Percentiles rank a stretch among this genome's conserved stretches.
phyloP scores from a whole-genome alignment of 1,140 invertebrate genomes.

The Latrodectus geometricus region DNA sequence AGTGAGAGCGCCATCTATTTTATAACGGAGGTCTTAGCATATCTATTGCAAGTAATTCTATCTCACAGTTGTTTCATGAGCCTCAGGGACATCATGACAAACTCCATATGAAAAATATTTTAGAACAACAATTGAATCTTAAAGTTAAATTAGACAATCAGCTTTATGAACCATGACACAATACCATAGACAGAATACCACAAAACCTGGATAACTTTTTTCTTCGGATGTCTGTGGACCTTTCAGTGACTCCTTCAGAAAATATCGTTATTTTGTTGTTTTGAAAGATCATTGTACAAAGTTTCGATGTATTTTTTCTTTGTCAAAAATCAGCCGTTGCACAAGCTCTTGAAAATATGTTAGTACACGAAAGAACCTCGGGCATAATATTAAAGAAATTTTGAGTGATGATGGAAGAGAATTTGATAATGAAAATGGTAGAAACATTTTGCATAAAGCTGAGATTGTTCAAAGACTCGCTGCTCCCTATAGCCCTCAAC shows the following conservation, averaged over 20 bases:
- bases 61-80: constrained; percentile 25
- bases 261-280: constrained; percentile 36
- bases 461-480: constrained; percentile 40
- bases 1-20: too few species aligned
- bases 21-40: too few species aligned
- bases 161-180: constrained; percentile 8
- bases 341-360: constrained; percentile 9
- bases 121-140: constrained; percentile 15
- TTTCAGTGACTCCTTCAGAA: constrained; percentile 33
- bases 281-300: constrained; percentile 36
- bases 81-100: constrained; percentile 10
- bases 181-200: constrained; percentile 1
- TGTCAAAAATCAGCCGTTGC: constrained; percentile 28
- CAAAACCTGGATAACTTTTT: constrained; percentile 22
- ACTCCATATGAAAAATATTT: background rate
- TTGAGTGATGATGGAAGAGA: too few species aligned
- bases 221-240: constrained; percentile 39
- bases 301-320: constrained; percentile 35
- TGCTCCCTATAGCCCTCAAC: constrained; percentile 50
- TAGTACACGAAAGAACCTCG: constrained; percentile 17
- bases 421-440: constrained; percentile 28
- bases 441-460: constrained; percentile 8
- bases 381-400: constrained; percentile 28
- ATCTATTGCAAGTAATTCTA: background rate
- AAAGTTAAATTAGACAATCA: constrained; percentile 15